These are phyloP conservation scores for Bubalus kerabau DNA, from an alignment of 2,113 vertebrate genomes.

Conservation along the genomic window DNA sequence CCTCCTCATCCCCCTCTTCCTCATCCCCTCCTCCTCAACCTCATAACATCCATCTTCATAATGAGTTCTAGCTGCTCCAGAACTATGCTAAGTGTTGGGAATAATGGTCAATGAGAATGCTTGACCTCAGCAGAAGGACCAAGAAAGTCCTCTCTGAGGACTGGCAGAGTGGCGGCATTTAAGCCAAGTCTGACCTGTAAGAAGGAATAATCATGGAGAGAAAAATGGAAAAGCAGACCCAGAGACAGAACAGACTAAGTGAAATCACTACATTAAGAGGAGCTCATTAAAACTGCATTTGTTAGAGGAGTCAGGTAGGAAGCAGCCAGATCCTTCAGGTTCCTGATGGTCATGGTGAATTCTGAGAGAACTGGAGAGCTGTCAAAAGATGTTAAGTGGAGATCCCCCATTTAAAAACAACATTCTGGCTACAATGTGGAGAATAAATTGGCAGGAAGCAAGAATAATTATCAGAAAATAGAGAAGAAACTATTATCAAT, in stretches of 20 bases:
- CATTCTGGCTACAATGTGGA: not conserved
- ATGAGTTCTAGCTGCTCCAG: not conserved
- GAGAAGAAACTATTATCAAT: not conserved
- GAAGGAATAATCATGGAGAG: not conserved
- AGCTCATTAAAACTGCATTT: not conserved
- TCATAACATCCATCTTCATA: not conserved
- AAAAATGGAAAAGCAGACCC: not conserved
- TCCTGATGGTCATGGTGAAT: not conserved
- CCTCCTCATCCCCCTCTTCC: too few species aligned
- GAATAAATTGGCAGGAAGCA: not conserved
- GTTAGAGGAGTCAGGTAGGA: not conserved
- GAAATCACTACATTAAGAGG: not conserved
- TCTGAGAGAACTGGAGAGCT: not conserved
- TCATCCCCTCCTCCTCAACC: not conserved
- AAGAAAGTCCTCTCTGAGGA: not conserved
- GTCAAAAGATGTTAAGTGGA: not conserved
- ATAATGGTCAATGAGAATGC: not conserved
- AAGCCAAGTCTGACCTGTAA: not conserved
- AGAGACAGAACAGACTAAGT: not conserved
- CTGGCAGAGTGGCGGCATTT: not conserved
- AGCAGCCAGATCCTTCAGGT: not conserved
- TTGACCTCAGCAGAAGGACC: not conserved
- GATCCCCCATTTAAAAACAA: not conserved
- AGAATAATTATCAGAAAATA: not conserved
- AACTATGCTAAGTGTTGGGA: not conserved